Percentiles rank a stretch among this genome's conserved stretches.
Conservation (phyloP, 2,888 invertebrate genomes). For the Cantharis rufa region DNA sequence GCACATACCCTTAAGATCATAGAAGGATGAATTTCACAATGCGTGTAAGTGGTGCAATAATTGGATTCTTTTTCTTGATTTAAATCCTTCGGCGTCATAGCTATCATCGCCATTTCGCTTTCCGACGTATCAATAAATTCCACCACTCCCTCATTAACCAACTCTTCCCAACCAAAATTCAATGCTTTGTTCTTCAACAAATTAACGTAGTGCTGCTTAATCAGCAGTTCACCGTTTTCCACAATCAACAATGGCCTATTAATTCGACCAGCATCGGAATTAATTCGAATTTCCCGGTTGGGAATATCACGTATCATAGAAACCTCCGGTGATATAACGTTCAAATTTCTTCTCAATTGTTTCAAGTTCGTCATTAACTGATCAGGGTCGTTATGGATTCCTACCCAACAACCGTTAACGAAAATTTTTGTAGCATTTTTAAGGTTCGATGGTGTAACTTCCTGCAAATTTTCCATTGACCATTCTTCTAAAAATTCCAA, state of each 20-base stretch:
- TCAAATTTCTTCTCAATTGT: slow-evolving; percentile 95
- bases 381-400: slow-evolving; percentile 98
- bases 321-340: no score
- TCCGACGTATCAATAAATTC: no score
- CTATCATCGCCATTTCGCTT: slow-evolving; percentile 82
- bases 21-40: slow-evolving; percentile 72
- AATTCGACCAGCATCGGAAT: no score
- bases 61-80: slow-evolving; percentile 89
- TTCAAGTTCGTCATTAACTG: slow-evolving; percentile 97
- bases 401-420: slow-evolving; percentile 99
- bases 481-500: slow-evolving; percentile 99
- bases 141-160: no score
- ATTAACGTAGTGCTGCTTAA: no score
- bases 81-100: slow-evolving; percentile 98
- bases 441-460: slow-evolving; percentile 98
- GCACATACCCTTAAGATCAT: no score
- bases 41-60: slow-evolving; percentile 98
- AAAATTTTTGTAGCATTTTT: slow-evolving; percentile 99
- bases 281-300: no score
- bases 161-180: no score
- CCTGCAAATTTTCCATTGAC: slow-evolving; percentile 99
- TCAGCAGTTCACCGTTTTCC: no score
- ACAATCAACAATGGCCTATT: no score
- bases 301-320: no score
- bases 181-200: no score